Evolutionary conservation across 2,113 vertebrate genomes (phyloP).

Genomic region (Gallinago jamesoni): DNA sequence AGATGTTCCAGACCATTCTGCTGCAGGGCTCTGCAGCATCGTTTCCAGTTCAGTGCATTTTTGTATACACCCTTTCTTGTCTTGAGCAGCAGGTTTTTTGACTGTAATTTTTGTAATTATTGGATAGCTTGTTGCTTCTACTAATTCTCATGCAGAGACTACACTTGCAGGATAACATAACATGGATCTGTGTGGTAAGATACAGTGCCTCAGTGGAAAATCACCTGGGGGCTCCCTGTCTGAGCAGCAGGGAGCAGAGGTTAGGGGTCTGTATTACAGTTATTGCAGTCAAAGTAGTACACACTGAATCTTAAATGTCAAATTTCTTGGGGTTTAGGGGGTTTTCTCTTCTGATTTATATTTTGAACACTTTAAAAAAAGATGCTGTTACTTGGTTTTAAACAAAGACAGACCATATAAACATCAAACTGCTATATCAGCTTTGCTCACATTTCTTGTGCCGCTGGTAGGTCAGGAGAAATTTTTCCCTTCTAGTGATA

Average conservation of each 20-base stretch:
- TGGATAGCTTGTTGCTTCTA: not conserved
- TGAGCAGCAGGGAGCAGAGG: not conserved
- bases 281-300: not conserved
- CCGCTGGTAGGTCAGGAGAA: not conserved
- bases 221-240: not conserved
- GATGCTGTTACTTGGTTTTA: not conserved
- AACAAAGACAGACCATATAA: not conserved
- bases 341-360: not conserved
- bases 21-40: not conserved
- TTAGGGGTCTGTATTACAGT: not conserved
- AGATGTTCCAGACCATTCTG: slow-evolving; percentile 33
- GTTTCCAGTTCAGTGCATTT: slow-evolving; percentile 22
- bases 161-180: not conserved
- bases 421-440: not conserved
- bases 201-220: not conserved
- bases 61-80: slow-evolving; percentile 12
- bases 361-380: not conserved
- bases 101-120: not conserved
- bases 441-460: not conserved
- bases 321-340: not conserved
- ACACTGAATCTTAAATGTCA: not conserved
- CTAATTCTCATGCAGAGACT: not conserved
- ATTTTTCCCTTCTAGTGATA: not conserved
- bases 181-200: not conserved
- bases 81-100: slow-evolving; percentile 10